phyloP scores from a whole-genome alignment of 1,140 invertebrate genomes.

The Ceratosolen solmsi region DNA sequence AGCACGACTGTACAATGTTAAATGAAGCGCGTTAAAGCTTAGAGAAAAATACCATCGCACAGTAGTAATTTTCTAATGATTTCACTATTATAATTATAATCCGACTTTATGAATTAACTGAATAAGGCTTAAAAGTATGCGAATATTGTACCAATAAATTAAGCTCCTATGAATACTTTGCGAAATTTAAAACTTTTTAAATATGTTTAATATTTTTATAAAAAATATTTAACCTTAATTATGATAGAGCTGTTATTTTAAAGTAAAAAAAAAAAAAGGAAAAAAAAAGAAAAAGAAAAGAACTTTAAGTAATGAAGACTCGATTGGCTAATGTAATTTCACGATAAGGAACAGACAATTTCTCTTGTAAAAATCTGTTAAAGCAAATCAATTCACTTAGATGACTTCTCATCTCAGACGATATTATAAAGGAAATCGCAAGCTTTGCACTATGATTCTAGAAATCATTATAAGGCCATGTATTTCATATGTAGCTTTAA shows the following conservation, averaged over 20 bases:
- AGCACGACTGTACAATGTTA: neutral
- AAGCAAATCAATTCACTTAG: neutral
- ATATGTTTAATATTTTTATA: slow-evolving; percentile 44
- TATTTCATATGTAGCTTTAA: slow-evolving; percentile 66
- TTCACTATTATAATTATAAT: neutral
- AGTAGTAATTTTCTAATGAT: neutral
- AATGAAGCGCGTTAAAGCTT: neutral
- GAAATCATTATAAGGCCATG: slow-evolving; percentile 64
- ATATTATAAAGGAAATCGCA: slow-evolving; percentile 22
- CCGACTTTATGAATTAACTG: neutral
- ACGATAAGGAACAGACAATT: neutral
- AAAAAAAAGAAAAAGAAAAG: too few relatives aligned
- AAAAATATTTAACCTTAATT: slow-evolving; percentile 12
- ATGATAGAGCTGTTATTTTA: neutral
- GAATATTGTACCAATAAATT: slow-evolving; percentile 25
- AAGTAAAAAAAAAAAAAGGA: too few relatives aligned
- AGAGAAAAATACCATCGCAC: neutral
- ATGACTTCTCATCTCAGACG: slow-evolving; percentile 42
- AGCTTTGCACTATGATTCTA: slow-evolving; percentile 57
- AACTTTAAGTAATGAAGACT: neutral
- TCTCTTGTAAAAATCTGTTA: neutral
- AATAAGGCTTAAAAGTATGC: slow-evolving; percentile 3
- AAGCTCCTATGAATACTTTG: neutral
- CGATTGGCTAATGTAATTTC: neutral
- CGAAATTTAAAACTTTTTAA: slow-evolving; percentile 23